A percentile compares a stretch with the other conserved stretches of the same genome.
Conservation (phyloP, 2,113 vertebrate species). For the Anhinga rufa region DNA sequence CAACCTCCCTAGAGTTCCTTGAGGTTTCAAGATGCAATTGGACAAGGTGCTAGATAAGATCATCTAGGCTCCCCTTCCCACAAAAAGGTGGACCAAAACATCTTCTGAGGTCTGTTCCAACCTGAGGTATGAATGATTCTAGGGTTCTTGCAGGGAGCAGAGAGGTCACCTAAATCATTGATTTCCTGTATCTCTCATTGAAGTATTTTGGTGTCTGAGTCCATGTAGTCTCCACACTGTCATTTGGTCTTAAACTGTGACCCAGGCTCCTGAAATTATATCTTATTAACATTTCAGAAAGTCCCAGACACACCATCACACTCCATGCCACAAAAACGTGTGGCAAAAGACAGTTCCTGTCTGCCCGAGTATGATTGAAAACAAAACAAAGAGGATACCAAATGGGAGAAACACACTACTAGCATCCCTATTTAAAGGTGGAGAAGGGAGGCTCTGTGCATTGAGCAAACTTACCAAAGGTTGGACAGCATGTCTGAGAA, state of each 20-base stretch:
- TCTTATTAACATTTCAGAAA: not conserved
- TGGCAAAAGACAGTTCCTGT: not conserved
- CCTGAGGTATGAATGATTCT: not conserved
- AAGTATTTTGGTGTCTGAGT: not conserved
- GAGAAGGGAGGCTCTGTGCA: not conserved
- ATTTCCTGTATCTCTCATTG: not conserved
- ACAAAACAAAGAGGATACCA: not conserved
- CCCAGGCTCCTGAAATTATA: not conserved
- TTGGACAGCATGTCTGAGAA: not conserved
- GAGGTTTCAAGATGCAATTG: not conserved
- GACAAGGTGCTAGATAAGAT: not conserved
- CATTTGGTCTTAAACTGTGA: not conserved
- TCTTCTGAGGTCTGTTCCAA: not conserved
- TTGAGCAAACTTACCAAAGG: not conserved
- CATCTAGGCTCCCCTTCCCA: not conserved
- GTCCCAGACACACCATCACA: not conserved
- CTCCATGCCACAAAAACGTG: not conserved
- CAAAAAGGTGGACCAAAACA: not conserved
- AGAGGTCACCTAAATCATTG: not conserved
- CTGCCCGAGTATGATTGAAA: not conserved
- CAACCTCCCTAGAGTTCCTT: not conserved
- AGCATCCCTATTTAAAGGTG: not conserved
- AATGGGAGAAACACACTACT: not conserved
- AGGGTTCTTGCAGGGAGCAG: not conserved
- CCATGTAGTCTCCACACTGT: not conserved